Evolutionary conservation across 2,113 vertebrate species (phyloP).

Genomic region (rabbit (Oryctolagus cuniculus)): mOryCun1.1 NC_091442.1:105884501-105885000

Average conservation of each 20-base stretch:
- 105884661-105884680: conserved; percentile 92
- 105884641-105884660: conserved; percentile 91
- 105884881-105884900: conserved; percentile 90
- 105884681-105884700: conserved; percentile 93
- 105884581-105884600: conserved; percentile 91
- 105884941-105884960: conserved; percentile 94
- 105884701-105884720: conserved; percentile 92
- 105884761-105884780: conserved; percentile 89
- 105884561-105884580: conserved; percentile 93
- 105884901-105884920: conserved; percentile 87
- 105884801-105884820: conserved; percentile 95
- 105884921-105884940: conserved; percentile 91
- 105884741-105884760: conserved; percentile 91
- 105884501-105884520: conserved; percentile 74
- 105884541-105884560: conserved; percentile 92
- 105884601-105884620: conserved; percentile 92
- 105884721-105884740: conserved; percentile 93
- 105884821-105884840: conserved; percentile 93
- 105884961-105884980: conserved; percentile 89
- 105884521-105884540: conserved; percentile 80
- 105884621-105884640: conserved; percentile 90
- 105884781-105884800: conserved; percentile 92
- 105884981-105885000: conserved; percentile 88
- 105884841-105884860: conserved; percentile 94
- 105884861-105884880: conserved; percentile 95